phyloP scores from a whole-genome alignment of 23 tunicate genomes.

The Styela plicata region DNA sequence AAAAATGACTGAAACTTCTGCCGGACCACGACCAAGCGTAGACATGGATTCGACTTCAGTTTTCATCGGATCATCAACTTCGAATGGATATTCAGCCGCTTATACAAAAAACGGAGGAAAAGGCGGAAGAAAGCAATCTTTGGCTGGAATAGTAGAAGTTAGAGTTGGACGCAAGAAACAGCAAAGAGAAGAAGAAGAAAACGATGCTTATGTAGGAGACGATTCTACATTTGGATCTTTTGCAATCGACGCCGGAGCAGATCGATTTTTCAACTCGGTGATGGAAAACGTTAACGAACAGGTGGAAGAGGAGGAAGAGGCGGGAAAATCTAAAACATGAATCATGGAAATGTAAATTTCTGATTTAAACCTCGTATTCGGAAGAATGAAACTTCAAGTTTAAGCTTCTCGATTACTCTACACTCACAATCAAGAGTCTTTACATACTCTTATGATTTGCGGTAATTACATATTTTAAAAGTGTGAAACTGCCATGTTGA shows the following conservation, averaged over 20 bases:
- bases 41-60: neutral
- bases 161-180: slow-evolving; percentile 4
- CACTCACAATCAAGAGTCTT: no score
- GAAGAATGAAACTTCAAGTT: no score
- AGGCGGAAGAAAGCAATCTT: neutral
- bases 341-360: no score
- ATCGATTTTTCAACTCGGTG: slow-evolving; percentile 64
- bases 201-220: slow-evolving; percentile 33
- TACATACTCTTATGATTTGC: no score
- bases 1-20: slow-evolving; percentile 8
- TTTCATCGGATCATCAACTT: neutral
- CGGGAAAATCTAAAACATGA: neutral
- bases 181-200: neutral
- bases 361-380: no score
- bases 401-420: no score
- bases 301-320: neutral
- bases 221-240: slow-evolving; percentile 84
- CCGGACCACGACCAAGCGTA: slow-evolving; percentile 18
- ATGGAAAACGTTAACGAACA: slow-evolving; percentile 54
- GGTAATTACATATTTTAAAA: no score
- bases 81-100: neutral
- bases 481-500: no score
- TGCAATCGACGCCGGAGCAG: slow-evolving; percentile 73
- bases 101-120: slow-evolving; percentile 5
- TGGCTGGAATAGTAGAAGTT: neutral